Base-by-base conservation (phyloP, 2,797 vertebrate species). In the Epinephelus awoara region DNA sequence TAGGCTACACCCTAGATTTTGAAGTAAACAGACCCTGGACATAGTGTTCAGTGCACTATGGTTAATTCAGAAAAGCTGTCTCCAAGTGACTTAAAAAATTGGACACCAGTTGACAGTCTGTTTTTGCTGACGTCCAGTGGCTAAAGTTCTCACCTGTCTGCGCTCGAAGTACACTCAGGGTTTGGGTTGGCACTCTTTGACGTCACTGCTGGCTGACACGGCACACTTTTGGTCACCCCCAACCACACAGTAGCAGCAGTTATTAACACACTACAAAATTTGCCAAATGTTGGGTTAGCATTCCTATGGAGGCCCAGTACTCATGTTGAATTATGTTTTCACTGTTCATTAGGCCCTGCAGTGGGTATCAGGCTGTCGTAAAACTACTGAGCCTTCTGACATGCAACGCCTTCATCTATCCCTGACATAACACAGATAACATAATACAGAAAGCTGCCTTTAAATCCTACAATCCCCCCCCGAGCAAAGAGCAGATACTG, bases 41-140 rank as follows among this genome's bases (percentile, higher is more conserved):
- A 29, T 21, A 12, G 19, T 40, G 57, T 40, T 29, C 27, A 29
- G 27, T 29, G 27, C n/a, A 42, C 34, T 42, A 29, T 12, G 18
- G 40, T 56, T 2, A 27, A 56, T 46, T 19, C 11, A 56, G 11
- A 50, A 42, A 73, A 50, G 5, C 12, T 55, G 50, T n/a, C 69
- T 46, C 29, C n/a, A 10, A 19, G 27, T 64, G 51, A 49, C 1
- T 63, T 52, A 10, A 52, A 46, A 29, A 61, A 19, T 23, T 15
- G 7, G 46, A 54, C 19, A 55, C 14, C n/a, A 58, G 15, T 21
- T 34, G 6, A 52, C 38, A 12, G 6, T 55, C 42, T 50, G 29
- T 61, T 76, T 76, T 68, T 67, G 21, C 63, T 51, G n/a, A 66
- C 62, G 21, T 27, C 54, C 2, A 27, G 5, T 23, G 34, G 49